phyloP scores from a whole-genome alignment of 2,797 vertebrate species.

The Tarsius wallacei region DNA sequence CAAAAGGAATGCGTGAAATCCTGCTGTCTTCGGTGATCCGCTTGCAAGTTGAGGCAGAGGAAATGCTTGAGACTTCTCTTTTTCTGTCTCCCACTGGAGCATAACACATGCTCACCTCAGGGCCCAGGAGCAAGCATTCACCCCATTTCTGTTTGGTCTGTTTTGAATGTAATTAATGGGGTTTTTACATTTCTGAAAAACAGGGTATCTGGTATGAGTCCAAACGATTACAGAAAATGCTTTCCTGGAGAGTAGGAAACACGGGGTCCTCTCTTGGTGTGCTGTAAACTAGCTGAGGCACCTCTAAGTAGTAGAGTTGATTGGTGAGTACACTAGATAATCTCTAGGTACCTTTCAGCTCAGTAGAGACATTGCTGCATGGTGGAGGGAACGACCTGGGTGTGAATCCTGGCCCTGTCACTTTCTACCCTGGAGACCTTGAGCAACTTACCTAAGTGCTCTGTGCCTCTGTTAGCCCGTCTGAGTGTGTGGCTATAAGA shows the following conservation, averaged over 20 bases:
- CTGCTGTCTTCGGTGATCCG: not conserved
- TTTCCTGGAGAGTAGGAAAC: not conserved
- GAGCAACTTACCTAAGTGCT: not conserved
- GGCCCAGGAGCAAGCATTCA: not conserved
- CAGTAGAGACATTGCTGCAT: not conserved
- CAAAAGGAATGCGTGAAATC: not conserved
- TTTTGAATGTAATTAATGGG: constrained; percentile 54
- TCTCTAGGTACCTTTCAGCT: not conserved
- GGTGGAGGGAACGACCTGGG: not conserved
- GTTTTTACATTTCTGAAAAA: constrained; percentile 52
- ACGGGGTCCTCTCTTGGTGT: not conserved
- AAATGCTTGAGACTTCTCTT: not conserved
- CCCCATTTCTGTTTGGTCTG: constrained; percentile 5
- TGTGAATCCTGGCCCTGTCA: not conserved
- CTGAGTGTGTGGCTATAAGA: not conserved
- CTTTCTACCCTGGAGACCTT: not conserved
- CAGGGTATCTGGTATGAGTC: constrained; percentile 2
- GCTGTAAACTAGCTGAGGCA: not conserved
- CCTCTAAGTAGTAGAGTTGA: not conserved
- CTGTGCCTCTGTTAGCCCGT: not conserved
- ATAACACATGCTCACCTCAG: not conserved
- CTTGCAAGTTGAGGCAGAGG: not conserved
- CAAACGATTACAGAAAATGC: not conserved
- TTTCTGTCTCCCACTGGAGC: not conserved
- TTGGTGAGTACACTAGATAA: not conserved